These are phyloP conservation scores for Cephalopachus bancanus DNA, from an alignment of 2,797 vertebrate species.

Conservation along the genomic window DNA sequence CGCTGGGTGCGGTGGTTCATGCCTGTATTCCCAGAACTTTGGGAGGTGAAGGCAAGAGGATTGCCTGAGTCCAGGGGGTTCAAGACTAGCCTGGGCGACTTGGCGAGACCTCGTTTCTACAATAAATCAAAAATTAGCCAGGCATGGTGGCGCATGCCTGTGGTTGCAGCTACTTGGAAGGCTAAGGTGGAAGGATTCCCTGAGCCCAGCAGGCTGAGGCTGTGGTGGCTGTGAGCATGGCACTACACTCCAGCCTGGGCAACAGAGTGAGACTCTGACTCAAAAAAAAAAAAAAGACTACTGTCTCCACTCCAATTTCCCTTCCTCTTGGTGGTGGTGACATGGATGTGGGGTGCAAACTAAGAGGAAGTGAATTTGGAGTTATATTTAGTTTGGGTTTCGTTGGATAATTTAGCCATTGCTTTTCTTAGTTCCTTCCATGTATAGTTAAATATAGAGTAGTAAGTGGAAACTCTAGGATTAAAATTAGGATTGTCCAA, in stretches of 20 bases:
- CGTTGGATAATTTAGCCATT: constrained; percentile 55
- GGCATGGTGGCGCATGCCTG: neutral
- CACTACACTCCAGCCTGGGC: neutral
- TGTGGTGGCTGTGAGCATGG: neutral
- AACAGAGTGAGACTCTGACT: neutral
- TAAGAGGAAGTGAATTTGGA: constrained; percentile 52
- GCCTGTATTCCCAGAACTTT: neutral
- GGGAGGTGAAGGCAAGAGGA: neutral
- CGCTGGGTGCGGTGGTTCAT: neutral
- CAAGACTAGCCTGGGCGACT: neutral
- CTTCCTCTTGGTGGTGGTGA: neutral
- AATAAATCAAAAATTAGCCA: neutral
- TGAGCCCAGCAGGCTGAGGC: neutral
- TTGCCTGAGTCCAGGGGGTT: neutral
- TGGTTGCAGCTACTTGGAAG: neutral
- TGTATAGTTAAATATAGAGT: constrained; percentile 45
- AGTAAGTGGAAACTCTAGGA: constrained; percentile 38
- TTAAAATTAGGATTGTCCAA: constrained; percentile 33
- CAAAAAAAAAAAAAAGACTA: neutral
- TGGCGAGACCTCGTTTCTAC: neutral
- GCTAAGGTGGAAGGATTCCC: neutral
- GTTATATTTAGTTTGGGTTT: constrained; percentile 52
- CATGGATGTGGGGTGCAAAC: neutral
- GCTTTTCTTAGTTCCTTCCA: constrained; percentile 22
- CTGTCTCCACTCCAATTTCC: neutral